Percentiles rank a stretch among this genome's conserved stretches.
Evolutionary conservation across 1,140 invertebrate species (phyloP).

Genomic region (Globodera rostochiensis): DNA sequence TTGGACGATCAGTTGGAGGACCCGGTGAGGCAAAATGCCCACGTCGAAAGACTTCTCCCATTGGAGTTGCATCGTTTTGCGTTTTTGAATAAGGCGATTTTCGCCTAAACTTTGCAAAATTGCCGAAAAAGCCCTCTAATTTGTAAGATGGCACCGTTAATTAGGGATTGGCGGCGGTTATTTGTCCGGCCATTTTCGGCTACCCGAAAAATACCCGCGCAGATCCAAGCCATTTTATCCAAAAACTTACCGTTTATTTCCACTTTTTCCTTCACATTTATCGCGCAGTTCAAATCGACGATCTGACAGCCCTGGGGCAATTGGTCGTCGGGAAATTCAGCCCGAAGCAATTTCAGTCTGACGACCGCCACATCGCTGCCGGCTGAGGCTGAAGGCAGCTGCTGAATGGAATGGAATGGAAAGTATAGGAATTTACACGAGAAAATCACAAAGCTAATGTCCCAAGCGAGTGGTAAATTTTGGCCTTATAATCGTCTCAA

Average conservation of each 20-base stretch:
- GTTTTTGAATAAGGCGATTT: slow-evolving; percentile 64
- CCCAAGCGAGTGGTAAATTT: too few species aligned
- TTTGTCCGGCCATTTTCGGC: too few species aligned
- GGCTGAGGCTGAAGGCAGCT: neutral
- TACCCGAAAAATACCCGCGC: too few species aligned
- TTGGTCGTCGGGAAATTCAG: slow-evolving; percentile 58
- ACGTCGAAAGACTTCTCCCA: slow-evolving; percentile 66
- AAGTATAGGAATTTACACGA: too few species aligned
- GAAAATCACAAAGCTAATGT: too few species aligned
- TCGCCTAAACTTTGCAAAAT: slow-evolving; percentile 51
- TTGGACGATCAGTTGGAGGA: slow-evolving; percentile 60
- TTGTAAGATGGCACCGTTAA: neutral
- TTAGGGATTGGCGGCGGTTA: too few species aligned
- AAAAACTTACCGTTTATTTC: slow-evolving; percentile 59
- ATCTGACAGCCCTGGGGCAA: slow-evolving; percentile 55
- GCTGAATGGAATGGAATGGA: neutral
- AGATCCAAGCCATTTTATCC: too few species aligned
- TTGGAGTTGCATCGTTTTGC: slow-evolving; percentile 62
- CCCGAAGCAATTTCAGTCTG: slow-evolving; percentile 59
- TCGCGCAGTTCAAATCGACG: slow-evolving; percentile 54
- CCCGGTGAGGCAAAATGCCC: slow-evolving; percentile 58
- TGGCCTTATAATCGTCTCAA: too few species aligned
- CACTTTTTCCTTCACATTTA: slow-evolving; percentile 65
- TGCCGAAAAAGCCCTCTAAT: neutral
- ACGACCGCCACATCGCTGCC: slow-evolving; percentile 19